Percentiles rank a stretch among this genome's conserved stretches.
These are phyloP conservation scores for Enteromius thamalakanensis DNA, from an alignment of 2,797 vertebrate species.

Conservation along the genomic window DNA sequence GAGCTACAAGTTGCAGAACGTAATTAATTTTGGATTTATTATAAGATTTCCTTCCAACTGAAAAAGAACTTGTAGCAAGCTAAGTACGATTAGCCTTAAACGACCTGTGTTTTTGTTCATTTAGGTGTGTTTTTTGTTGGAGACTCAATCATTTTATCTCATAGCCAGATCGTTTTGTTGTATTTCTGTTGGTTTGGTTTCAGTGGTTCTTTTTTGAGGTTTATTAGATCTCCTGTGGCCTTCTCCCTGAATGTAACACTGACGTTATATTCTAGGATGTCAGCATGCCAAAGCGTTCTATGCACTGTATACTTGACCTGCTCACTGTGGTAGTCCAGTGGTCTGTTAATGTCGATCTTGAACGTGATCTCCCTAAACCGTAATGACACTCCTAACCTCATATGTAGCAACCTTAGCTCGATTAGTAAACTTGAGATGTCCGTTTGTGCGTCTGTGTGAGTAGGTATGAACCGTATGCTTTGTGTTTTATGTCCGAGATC, in stretches of 20 bases:
- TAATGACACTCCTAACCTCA: conserved; percentile 57
- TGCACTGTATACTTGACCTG: conserved; percentile 86
- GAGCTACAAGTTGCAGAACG: conserved; percentile 58
- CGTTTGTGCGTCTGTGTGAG: conserved; percentile 58
- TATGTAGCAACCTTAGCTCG: conserved; percentile 63
- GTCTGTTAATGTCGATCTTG: conserved; percentile 67
- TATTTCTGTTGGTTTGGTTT: conserved; percentile 59
- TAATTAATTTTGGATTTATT: conserved; percentile 51
- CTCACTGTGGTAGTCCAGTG: conserved; percentile 82
- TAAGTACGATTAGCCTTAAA: conserved; percentile 80
- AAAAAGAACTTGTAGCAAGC: conserved; percentile 75
- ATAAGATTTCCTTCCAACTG: conserved; percentile 60
- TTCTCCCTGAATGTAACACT: conserved; percentile 87
- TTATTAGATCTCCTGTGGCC: conserved; percentile 83
- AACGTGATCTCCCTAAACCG: conserved; percentile 66
- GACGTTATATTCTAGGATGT: conserved; percentile 83
- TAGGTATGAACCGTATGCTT: conserved; percentile 61
- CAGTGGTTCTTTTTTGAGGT: conserved; percentile 67
- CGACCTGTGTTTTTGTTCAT: conserved; percentile 54
- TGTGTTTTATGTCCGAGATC: conserved; percentile 66
- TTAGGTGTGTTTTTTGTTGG: conserved; percentile 61
- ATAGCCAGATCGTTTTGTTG: conserved; percentile 62
- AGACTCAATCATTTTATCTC: conserved; percentile 47
- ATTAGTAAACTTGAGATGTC: conserved; percentile 66
- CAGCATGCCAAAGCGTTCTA: conserved; percentile 89